These are phyloP conservation scores for Rhopalosiphum padi DNA, from an alignment of 1,140 invertebrate species.

Conservation along the genomic window DNA sequence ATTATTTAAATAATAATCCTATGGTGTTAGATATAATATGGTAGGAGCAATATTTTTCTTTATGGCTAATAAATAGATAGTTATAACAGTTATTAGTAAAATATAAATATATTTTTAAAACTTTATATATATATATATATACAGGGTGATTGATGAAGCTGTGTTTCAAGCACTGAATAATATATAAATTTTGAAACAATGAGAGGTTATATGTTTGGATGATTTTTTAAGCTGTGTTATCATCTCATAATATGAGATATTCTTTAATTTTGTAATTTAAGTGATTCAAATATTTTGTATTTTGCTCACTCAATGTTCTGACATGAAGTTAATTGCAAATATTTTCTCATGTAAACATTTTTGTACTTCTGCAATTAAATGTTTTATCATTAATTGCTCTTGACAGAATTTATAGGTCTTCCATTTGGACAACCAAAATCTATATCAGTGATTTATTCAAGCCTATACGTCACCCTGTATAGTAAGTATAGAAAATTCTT, in stretches of 20 bases:
- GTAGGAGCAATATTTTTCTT: slow-evolving; percentile 48
- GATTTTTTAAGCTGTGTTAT: slow-evolving; percentile 1
- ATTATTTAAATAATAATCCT: slow-evolving; percentile 42
- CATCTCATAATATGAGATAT: neutral
- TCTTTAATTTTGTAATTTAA: slow-evolving; percentile 29
- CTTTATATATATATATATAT: slow-evolving; percentile 10
- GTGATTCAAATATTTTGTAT: slow-evolving; percentile 17
- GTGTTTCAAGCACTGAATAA: slow-evolving; percentile 43
- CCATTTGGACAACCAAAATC: neutral
- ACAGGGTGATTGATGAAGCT: slow-evolving; percentile 44
- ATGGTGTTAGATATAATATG: slow-evolving; percentile 45
- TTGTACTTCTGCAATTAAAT: slow-evolving; percentile 26
- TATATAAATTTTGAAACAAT: slow-evolving; percentile 33
- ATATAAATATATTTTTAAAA: slow-evolving; percentile 54
- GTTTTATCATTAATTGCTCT: neutral
- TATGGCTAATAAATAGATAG: slow-evolving; percentile 12
- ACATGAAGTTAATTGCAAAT: slow-evolving; percentile 15
- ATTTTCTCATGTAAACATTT: slow-evolving; percentile 32
- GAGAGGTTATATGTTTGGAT: neutral
- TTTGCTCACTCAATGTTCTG: neutral
- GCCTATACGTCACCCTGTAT: slow-evolving; percentile 51
- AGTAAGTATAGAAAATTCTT: slow-evolving; percentile 17
- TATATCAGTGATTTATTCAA: slow-evolving; percentile 32
- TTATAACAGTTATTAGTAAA: slow-evolving; percentile 28
- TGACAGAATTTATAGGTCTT: slow-evolving; percentile 38